Conservation (phyloP, 2,113 vertebrate genomes). For the Camelus dromedarius region DNA sequence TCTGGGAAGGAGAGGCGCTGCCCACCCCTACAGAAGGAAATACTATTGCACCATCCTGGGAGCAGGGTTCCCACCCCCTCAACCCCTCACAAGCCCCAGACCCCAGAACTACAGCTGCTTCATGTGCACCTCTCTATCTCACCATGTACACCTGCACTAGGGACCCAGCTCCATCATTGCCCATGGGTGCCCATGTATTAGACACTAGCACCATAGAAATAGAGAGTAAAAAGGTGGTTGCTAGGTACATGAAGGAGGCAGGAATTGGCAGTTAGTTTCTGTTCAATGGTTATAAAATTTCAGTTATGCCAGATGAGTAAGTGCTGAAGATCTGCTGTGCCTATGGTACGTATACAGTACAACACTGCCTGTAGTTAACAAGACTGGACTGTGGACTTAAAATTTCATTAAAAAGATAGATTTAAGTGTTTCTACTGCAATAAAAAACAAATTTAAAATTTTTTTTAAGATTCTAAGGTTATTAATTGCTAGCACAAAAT, state of each 20-base stretch:
- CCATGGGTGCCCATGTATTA: not conserved
- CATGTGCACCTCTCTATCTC: not conserved
- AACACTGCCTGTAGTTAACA: not conserved
- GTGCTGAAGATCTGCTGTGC: not conserved
- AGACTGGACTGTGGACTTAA: not conserved
- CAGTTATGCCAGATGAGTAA: not conserved
- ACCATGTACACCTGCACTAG: not conserved
- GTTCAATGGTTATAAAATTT: not conserved
- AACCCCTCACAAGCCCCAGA: not conserved
- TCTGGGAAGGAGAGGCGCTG: not conserved
- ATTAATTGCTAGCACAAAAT: constrained; percentile 26
- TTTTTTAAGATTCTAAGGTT: not conserved
- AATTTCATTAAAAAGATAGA: not conserved
- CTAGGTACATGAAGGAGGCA: not conserved
- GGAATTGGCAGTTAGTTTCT: not conserved
- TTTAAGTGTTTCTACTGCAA: not conserved
- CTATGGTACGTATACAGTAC: not conserved
- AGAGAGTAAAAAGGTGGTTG: not conserved
- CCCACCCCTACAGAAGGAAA: not conserved
- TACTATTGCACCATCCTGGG: not conserved
- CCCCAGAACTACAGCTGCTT: not conserved
- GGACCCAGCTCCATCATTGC: not conserved
- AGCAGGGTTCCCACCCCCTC: not conserved
- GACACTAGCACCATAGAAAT: not conserved
- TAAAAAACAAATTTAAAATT: not conserved